Percentiles rank a stretch among this genome's conserved stretches.
These are phyloP conservation scores for Macrostomum cliftonense DNA, from an alignment of 2,888 invertebrate species.

Conservation along the genomic window DNA sequence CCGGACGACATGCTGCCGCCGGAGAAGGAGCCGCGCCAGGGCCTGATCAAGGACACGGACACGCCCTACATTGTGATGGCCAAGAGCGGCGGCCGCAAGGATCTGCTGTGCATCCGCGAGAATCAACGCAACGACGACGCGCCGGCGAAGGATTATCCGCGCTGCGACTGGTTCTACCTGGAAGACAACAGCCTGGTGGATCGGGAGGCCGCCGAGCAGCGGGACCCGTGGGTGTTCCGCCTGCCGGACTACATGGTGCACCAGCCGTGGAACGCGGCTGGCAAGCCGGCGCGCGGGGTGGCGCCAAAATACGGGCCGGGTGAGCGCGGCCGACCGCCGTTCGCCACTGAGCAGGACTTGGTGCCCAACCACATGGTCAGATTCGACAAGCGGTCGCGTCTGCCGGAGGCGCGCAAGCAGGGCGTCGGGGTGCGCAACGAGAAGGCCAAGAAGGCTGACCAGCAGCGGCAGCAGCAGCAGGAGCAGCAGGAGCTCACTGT, in stretches of 20 bases:
- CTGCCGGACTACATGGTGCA: slow-evolving; percentile 9
- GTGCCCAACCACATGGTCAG: no score
- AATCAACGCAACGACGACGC: slow-evolving; percentile 10
- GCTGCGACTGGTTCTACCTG: slow-evolving; percentile 31
- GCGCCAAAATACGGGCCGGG: no score
- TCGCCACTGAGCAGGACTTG: no score
- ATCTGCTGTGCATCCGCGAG: slow-evolving; percentile 23
- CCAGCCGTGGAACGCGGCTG: not conserved
- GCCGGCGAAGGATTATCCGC: slow-evolving; percentile 17
- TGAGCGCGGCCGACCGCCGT: no score
- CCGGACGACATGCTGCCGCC: slow-evolving; percentile 13
- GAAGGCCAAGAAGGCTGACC: no score
- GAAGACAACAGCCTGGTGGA: slow-evolving; percentile 28
- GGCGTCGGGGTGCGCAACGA: no score
- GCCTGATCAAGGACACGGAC: slow-evolving; percentile 15
- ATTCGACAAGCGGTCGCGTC: no score
- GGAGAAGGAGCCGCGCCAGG: no score
- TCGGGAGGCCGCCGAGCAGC: not conserved
- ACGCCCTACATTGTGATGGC: slow-evolving; percentile 28
- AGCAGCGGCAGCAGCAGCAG: no score
- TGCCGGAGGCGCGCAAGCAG: no score
- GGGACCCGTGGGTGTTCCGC: slow-evolving; percentile 1
- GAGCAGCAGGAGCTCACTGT: no score
- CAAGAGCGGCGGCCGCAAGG: slow-evolving; percentile 31
- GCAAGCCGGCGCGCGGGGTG: no score